Evolutionary conservation across 2,797 vertebrate species (phyloP).

Genomic region (Acomys russatus): DNA sequence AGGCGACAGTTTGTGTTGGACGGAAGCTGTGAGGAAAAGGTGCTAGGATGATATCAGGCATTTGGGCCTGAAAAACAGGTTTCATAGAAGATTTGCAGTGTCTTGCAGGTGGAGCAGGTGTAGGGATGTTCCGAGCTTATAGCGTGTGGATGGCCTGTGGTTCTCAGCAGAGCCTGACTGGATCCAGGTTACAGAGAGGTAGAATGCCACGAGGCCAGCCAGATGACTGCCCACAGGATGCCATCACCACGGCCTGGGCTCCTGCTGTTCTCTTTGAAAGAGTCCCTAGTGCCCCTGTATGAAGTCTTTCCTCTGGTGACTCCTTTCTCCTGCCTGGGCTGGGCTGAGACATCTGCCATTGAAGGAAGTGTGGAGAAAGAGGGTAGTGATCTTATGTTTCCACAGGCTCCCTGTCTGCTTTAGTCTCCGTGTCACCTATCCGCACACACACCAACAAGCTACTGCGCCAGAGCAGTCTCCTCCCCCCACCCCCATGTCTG

Average conservation of each 20-base stretch:
- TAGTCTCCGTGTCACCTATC: background rate
- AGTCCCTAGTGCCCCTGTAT: background rate
- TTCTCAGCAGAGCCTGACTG: background rate
- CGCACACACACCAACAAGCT: no score
- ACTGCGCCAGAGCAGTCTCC: no score
- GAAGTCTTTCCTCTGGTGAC: background rate
- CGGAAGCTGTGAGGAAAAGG: background rate
- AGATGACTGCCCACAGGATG: fast-evolving
- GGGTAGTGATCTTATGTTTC: background rate
- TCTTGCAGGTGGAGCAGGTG: background rate
- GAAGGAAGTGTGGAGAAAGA: background rate
- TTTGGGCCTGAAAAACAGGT: conserved; percentile 52
- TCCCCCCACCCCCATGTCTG: background rate
- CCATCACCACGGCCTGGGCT: background rate
- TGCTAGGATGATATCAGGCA: background rate
- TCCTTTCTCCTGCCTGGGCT: background rate
- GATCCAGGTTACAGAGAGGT: background rate
- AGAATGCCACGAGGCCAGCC: no score
- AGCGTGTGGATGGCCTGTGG: background rate
- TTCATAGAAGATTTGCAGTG: background rate
- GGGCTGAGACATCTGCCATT: background rate
- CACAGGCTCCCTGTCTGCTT: background rate
- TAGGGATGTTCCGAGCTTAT: background rate
- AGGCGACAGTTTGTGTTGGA: background rate
- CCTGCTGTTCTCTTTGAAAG: background rate